Evolutionary conservation across 2,888 invertebrate genomes (phyloP), one percentile per base, ranked within the genome.

Genomic region (Epinotia bilunana): DNA sequence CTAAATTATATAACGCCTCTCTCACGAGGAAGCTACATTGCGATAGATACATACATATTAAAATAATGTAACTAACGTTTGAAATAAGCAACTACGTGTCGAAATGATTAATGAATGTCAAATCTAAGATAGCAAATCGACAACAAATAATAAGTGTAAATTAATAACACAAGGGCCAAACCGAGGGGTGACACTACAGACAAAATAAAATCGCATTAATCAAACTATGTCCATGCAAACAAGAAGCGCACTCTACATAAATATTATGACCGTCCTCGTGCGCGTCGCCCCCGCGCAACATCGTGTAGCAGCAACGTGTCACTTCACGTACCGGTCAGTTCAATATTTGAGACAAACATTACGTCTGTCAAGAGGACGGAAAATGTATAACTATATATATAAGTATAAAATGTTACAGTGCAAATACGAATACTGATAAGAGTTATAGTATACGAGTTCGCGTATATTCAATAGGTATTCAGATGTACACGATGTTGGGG

Each of bases 141-240:
- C 82, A 86, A 78, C 79, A 79, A 80, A 83, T 80, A 83, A 79
- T 80, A 83, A 82, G 79, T 79, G 81, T 78, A 86, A 87, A 83
- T 83, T 79, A 69, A 69, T 76, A 87, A 90, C 86, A 91, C 89
- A 91, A 91, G 92, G 91, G 91, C 92, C 93, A 91, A 93, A 93
- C 93, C 93, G 92, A 89, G 89, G 91, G 89, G 93, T 93, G 93
- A 93, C 93, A 92, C 93, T 93, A 93, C 92, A 90, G 90, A 92
- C 88, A 85, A 90, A 87, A 83, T 74, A 82, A 83, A 83, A 81
- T 84, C 85, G 79, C 85, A 74, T 75, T 75, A 75, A 74, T 82
- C 87, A 87, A 89, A 83, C 79, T 84, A 88, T 86, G 86, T 80
- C 84, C 93, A 93, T 93, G 93, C 93, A 91, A 85, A 88, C 87